Conservation (phyloP, 2,797 vertebrate genomes). For the Phalanger gymnotis region DNA sequence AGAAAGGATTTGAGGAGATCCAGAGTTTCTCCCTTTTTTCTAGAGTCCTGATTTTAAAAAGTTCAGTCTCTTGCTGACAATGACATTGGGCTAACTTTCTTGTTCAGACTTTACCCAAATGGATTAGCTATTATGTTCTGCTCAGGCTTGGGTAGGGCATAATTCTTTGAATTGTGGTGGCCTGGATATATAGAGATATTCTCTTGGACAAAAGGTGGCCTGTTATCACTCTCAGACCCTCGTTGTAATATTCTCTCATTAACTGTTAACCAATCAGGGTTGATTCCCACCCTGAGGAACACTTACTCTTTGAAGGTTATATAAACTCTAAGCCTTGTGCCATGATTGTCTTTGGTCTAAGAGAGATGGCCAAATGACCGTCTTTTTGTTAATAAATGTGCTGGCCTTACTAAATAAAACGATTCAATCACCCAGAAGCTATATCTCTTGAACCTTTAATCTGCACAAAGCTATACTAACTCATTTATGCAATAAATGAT, state of each 20-base stretch:
- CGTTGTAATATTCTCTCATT: background rate
- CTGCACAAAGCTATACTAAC: background rate
- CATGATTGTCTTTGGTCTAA: background rate
- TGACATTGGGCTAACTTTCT: background rate
- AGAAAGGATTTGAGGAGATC: background rate
- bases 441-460: background rate
- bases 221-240: background rate
- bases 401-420: background rate
- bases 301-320: background rate
- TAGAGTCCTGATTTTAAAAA: background rate
- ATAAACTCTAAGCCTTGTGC: background rate
- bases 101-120: background rate
- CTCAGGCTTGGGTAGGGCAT: background rate
- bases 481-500: background rate
- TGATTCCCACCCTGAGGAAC: background rate
- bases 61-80: background rate
- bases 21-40: background rate
- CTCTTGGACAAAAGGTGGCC: background rate
- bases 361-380: background rate
- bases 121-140: background rate
- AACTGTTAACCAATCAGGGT: background rate
- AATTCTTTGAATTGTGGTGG: too few relatives aligned
- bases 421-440: background rate
- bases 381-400: background rate
- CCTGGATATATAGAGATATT: background rate